Conservation (phyloP, 2,888 invertebrate genomes). For the Scaeva pyrastri region DNA sequence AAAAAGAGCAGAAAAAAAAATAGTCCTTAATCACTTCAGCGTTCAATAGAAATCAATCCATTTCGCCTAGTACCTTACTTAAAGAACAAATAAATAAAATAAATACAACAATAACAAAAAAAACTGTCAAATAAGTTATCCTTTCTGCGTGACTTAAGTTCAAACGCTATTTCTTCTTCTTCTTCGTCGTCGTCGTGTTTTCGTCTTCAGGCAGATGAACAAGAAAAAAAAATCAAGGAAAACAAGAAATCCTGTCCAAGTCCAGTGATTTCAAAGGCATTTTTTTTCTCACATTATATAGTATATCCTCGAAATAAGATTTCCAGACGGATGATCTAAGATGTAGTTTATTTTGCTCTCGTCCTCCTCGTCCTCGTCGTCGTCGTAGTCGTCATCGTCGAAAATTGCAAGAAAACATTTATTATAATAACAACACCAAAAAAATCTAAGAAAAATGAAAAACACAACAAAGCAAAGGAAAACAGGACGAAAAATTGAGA, state of each 20-base stretch:
- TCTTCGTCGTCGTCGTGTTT: constrained; percentile 6
- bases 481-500: constrained; percentile 62
- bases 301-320: constrained; percentile 15
- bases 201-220: background rate
- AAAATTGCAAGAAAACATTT: constrained; percentile 58
- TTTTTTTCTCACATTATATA: background rate
- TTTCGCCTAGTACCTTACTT: constrained; percentile 16
- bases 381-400: background rate
- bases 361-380: constrained; percentile 4
- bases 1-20: background rate
- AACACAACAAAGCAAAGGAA: constrained; percentile 35
- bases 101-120: background rate
- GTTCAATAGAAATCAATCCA: constrained; percentile 51
- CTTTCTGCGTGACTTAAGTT: constrained; percentile 64
- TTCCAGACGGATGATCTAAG: constrained; percentile 55
- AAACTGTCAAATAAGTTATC: constrained; percentile 65
- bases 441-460: constrained; percentile 38
- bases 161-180: constrained; percentile 34
- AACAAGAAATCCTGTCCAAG: constrained; percentile 12
- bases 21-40: constrained; percentile 28
- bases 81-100: constrained; percentile 5
- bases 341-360: constrained; percentile 61
- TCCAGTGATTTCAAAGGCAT: constrained; percentile 39
- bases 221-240: background rate
- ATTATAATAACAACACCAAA: constrained; percentile 36